phyloP scores from a whole-genome alignment of 2,888 invertebrate genomes.

The Notodonta ziczac region DNA sequence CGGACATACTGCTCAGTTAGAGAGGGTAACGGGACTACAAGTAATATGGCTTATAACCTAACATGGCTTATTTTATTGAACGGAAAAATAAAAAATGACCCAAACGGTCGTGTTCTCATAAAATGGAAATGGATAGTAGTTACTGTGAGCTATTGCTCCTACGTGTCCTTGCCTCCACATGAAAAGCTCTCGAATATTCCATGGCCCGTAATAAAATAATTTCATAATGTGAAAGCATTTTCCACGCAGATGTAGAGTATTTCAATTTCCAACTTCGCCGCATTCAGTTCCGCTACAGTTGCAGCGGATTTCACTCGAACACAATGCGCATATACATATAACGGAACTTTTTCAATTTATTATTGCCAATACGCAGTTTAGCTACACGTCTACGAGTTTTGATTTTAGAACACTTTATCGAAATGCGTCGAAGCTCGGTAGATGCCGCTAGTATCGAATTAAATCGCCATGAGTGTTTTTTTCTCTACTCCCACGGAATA shows the following conservation, averaged over 20 bases:
- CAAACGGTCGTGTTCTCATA: no score
- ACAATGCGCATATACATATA: background rate
- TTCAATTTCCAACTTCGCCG: conserved; percentile 1
- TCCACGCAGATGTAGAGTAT: background rate
- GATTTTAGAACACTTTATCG: background rate
- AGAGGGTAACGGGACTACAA: no score
- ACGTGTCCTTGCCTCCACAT: background rate
- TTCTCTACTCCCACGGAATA: background rate
- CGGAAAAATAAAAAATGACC: no score
- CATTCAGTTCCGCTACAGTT: conserved; percentile 1
- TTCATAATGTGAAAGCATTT: background rate
- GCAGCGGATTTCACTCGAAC: background rate
- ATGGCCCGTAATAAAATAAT: background rate
- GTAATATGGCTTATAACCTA: no score
- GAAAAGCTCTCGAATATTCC: background rate
- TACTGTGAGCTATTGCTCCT: background rate
- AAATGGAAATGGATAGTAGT: background rate
- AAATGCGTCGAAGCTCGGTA: background rate
- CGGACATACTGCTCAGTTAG: no score
- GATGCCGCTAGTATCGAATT: no score
- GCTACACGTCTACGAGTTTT: background rate
- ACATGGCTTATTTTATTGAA: no score
- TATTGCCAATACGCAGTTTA: background rate
- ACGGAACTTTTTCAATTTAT: background rate
- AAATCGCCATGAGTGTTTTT: no score